These are phyloP conservation scores for Cygnus atratus DNA, from an alignment of 2,113 vertebrate genomes.

Conservation along the genomic window DNA sequence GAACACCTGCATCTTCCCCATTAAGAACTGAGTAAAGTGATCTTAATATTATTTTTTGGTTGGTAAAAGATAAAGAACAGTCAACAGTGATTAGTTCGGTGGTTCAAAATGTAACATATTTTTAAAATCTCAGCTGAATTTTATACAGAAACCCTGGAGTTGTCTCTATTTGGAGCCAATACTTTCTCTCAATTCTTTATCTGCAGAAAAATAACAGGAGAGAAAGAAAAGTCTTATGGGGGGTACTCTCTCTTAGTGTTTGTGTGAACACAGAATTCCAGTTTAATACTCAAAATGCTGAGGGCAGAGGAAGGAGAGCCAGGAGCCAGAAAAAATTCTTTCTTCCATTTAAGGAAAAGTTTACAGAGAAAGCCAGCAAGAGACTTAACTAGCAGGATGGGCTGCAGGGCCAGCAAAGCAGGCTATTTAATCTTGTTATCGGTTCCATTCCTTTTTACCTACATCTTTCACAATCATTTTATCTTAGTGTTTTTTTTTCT, in stretches of 20 bases:
- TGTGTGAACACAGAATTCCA: not conserved
- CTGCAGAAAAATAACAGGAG: not conserved
- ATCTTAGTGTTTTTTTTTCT: not conserved
- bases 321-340: not conserved
- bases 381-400: not conserved
- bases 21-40: not conserved
- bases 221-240: not conserved
- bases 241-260: fast-evolving
- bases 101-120: not conserved
- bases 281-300: not conserved
- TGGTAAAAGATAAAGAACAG: not conserved
- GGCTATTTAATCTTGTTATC: not conserved
- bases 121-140: not conserved
- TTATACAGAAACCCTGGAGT: not conserved
- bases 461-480: not conserved
- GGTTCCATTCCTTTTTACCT: not conserved
- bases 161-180: not conserved
- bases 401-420: not conserved
- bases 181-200: not conserved
- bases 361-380: not conserved
- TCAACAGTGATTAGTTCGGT: not conserved
- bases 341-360: not conserved
- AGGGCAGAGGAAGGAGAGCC: not conserved
- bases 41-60: not conserved
- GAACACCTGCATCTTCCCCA: not conserved